Base-by-base conservation (phyloP, 2,888 invertebrate genomes). In the Synanthedon myopaeformis region DNA sequence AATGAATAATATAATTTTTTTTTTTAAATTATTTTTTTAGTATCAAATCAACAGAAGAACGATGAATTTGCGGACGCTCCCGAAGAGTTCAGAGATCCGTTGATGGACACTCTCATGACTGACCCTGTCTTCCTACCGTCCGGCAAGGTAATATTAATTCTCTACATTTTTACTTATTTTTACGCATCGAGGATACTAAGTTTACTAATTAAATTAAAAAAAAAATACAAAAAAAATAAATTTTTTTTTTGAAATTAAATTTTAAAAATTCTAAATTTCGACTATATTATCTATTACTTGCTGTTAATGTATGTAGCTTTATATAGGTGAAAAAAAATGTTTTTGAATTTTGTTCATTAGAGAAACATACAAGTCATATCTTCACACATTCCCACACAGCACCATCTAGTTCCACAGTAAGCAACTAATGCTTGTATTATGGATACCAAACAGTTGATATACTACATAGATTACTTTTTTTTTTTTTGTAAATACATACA, bases 61-160 rank as follows among this genome's bases (percentile, higher is more conserved):
- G 94, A 97, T 64, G 98, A 98, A 83, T 95, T 93, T 74, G 96
- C 96, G 19, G 97, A 98, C 79, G 97, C 97, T 42, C 98, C 98
- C 0, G 98, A 98, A 65, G 98, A 98, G 81, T 98, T 97, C 79
- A 92, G 93, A 78, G 98, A 98, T 88, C 98, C 98, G 0, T 89
- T 98, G 42, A 98, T 98, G 98, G 97, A 97, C 76, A 98, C 98
- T 0, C 86, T 98, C 52, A 98, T 98, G 98, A 93, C 93, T 5
- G 98, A 98, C 82, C 98, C 98, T 10, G 98, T 98, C 10, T 86
- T 93, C 58, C 88, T 98, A 67, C 98, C 98, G 2, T 96, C 96
- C 58, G 96, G 97, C 57, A 92, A 92, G 69, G 87, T 87, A n/a
- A 61, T 35, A 8, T 8, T 35, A 57, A 6, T 14, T 2, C 41